These are phyloP conservation scores for Drosophila yooni DNA, from an alignment of 2,888 invertebrate genomes.

Conservation along the genomic window DNA sequence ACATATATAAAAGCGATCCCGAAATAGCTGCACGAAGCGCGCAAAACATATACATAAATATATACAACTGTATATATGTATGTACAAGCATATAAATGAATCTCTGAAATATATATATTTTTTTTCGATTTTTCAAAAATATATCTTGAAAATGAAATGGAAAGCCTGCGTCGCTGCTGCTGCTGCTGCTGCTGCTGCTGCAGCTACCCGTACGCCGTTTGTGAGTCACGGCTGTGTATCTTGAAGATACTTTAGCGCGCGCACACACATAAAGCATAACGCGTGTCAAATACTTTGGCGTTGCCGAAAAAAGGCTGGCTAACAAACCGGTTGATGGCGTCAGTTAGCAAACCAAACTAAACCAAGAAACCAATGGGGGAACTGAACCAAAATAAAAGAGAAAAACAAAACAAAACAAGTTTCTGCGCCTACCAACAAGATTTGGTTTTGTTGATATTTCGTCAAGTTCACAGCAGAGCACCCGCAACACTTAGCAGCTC, in stretches of 20 bases:
- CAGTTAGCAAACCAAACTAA: slow-evolving; percentile 61
- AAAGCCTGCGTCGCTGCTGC: slow-evolving; percentile 51
- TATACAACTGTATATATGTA: background rate
- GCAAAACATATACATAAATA: slow-evolving; percentile 29
- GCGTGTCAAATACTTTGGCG: slow-evolving; percentile 46
- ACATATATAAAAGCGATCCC: slow-evolving; percentile 33
- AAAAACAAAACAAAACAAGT: slow-evolving; percentile 48
- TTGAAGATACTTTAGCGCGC: slow-evolving; percentile 48
- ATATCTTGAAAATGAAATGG: slow-evolving; percentile 59
- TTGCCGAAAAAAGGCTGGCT: slow-evolving; percentile 53
- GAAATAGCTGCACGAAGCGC: slow-evolving; percentile 54
- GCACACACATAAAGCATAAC: slow-evolving; percentile 29
- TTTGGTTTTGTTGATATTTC: slow-evolving; percentile 18
- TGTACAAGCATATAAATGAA: slow-evolving; percentile 1
- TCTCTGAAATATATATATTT: slow-evolving; percentile 36
- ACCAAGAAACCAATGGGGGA: slow-evolving; percentile 32
- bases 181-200: slow-evolving; percentile 23
- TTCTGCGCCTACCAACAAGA: slow-evolving; percentile 36
- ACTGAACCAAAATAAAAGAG: slow-evolving; percentile 22
- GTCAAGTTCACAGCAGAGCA: slow-evolving; percentile 50
- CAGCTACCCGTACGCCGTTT: slow-evolving; percentile 31
- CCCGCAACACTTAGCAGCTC: slow-evolving; percentile 2
- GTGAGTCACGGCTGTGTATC: slow-evolving; percentile 54
- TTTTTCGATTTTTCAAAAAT: slow-evolving; percentile 38
- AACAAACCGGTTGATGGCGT: slow-evolving; percentile 81